These are phyloP conservation scores for Hyles euphorbiae DNA, from an alignment of 1,140 invertebrate genomes.

Conservation along the genomic window DNA sequence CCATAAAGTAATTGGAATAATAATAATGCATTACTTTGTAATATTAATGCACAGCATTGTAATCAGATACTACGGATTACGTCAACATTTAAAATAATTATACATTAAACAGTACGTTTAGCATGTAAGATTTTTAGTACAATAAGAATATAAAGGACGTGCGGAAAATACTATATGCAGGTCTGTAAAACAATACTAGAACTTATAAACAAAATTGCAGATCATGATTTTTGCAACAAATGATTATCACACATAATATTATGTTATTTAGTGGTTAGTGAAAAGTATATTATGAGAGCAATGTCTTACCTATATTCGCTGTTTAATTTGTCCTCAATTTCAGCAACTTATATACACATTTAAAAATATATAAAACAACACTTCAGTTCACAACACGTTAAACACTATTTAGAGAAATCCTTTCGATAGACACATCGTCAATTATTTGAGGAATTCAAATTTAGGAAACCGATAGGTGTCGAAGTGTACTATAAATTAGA, in stretches of 20 bases:
- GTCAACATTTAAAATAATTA: conserved; percentile 2
- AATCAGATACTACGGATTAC: background rate
- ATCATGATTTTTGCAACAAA: too few species aligned
- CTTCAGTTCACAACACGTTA: conserved; percentile 21
- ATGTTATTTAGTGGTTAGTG: too few species aligned
- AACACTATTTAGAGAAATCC: background rate
- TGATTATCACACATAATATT: too few species aligned
- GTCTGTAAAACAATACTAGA: too few species aligned
- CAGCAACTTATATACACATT: conserved; percentile 27
- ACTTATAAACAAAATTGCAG: too few species aligned
- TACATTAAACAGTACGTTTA: conserved; percentile 1
- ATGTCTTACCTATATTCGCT: conserved; percentile 30
- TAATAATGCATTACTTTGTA: background rate
- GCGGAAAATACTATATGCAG: too few species aligned
- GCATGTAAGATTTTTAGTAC: too few species aligned
- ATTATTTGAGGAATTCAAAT: background rate
- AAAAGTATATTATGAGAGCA: background rate
- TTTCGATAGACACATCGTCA: background rate
- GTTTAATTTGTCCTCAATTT: conserved; percentile 33
- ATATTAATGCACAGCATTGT: background rate
- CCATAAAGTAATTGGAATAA: background rate
- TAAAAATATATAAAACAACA: conserved; percentile 17
- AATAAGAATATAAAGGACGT: too few species aligned
- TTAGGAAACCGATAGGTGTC: background rate
- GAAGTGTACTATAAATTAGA: too few species aligned